Conservation (phyloP, 2,888 invertebrate species). For the Erebia epiphron region DNA sequence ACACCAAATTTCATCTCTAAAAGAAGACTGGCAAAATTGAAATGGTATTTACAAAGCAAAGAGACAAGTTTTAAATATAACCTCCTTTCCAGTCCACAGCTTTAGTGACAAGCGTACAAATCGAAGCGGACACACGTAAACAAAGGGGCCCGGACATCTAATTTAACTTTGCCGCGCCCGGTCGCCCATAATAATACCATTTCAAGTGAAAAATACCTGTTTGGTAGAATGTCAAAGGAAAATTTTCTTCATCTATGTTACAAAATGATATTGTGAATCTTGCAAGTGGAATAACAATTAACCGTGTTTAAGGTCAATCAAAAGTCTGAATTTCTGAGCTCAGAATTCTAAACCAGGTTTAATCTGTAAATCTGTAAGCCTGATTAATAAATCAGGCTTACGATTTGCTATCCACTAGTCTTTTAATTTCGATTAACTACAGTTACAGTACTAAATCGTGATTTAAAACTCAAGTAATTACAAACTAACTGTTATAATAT, state of each 20-base stretch:
- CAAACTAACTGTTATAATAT: background rate
- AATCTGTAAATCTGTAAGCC: too few relatives aligned
- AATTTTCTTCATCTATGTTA: background rate
- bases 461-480: background rate
- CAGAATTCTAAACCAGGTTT: too few relatives aligned
- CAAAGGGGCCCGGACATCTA: slow-evolving; percentile 56
- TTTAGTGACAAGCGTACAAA: slow-evolving; percentile 60
- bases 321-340: too few relatives aligned
- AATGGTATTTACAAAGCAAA: slow-evolving; percentile 5
- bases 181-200: slow-evolving; percentile 60
- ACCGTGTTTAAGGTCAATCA: too few relatives aligned
- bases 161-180: slow-evolving; percentile 74
- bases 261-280: too few relatives aligned
- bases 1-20: background rate
- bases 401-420: too few relatives aligned
- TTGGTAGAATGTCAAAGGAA: background rate
- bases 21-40: background rate
- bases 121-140: slow-evolving; percentile 62
- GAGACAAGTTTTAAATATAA: slow-evolving; percentile 2
- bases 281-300: too few relatives aligned
- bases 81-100: slow-evolving; percentile 12
- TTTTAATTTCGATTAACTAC: too few relatives aligned
- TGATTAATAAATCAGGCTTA: too few relatives aligned
- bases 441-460: too few relatives aligned
- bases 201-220: slow-evolving; percentile 50